Evolutionary conservation across 2,113 vertebrate genomes (phyloP).

Genomic region (Xiphophorus couchianus): DNA sequence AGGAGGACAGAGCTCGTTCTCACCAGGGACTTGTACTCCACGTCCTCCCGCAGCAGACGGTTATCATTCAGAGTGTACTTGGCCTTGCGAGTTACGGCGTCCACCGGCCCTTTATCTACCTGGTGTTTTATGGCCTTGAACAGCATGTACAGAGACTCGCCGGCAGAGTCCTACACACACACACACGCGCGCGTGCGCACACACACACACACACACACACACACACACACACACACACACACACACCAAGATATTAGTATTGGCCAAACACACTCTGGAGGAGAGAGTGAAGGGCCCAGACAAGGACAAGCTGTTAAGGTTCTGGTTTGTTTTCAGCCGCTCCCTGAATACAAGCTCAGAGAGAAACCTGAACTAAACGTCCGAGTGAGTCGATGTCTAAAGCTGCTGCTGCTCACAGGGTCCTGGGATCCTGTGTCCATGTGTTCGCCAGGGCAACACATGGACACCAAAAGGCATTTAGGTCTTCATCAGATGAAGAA

Average conservation of each 20-base stretch:
- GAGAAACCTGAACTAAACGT: background rate
- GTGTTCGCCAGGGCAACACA: too few relatives aligned
- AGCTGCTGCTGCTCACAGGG: too few relatives aligned
- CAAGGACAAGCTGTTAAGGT: background rate
- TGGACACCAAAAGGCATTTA: too few relatives aligned
- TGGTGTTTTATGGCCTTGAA: conserved; percentile 98
- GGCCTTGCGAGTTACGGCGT: conserved; percentile 96
- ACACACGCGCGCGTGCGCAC: too few relatives aligned
- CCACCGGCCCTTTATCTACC: conserved; percentile 96
- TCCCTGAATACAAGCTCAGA: background rate
- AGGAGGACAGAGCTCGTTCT: conserved; percentile 41
- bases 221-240: conserved; percentile 12
- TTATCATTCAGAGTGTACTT: conserved; percentile 98
- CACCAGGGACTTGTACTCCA: conserved; percentile 95
- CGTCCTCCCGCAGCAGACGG: conserved; percentile 92
- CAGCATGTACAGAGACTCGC: conserved; percentile 96
- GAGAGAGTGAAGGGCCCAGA: background rate
- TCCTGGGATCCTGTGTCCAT: too few relatives aligned
- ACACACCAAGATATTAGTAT: background rate
- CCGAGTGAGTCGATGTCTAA: too few relatives aligned
- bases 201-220: conserved; percentile 1
- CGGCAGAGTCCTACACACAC: conserved; percentile 88
- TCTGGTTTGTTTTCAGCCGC: background rate
- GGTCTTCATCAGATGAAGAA: too few relatives aligned
- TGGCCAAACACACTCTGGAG: background rate